These are phyloP conservation scores for Hyles lineata DNA, from an alignment of 2,888 invertebrate genomes.

Conservation along the genomic window DNA sequence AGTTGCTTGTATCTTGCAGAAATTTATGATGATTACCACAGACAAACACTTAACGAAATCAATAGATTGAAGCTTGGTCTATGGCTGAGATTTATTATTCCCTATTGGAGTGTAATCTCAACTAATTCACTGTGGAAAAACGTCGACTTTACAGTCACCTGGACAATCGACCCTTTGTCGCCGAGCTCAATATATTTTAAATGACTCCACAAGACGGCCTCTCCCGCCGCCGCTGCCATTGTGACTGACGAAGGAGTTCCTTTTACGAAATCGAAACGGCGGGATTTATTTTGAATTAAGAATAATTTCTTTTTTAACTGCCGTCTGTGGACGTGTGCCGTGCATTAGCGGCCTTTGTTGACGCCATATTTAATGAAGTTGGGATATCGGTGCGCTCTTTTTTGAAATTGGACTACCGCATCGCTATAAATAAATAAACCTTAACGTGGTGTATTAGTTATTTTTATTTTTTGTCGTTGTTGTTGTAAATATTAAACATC, in stretches of 20 bases:
- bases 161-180: constrained; percentile 78
- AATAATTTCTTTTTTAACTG: constrained; percentile 81
- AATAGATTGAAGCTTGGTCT: constrained; percentile 66
- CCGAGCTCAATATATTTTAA: constrained; percentile 81
- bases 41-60: constrained; percentile 74
- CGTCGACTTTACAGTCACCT: constrained; percentile 71
- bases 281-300: constrained; percentile 75
- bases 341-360: constrained; percentile 80
- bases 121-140: constrained; percentile 82
- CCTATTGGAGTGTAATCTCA: constrained; percentile 79
- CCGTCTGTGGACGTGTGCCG: constrained; percentile 80
- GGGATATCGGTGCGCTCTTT: constrained; percentile 53
- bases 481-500: constrained; percentile 10
- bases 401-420: constrained; percentile 62
- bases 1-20: constrained; percentile 40
- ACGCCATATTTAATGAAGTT: constrained; percentile 74
- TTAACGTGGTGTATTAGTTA: not conserved
- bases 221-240: constrained; percentile 69
- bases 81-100: constrained; percentile 78
- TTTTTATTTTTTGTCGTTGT: not conserved
- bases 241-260: constrained; percentile 73
- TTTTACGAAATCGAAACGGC: constrained; percentile 63
- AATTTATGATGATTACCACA: constrained; percentile 79
- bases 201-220: constrained; percentile 73
- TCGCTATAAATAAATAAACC: constrained; percentile 40